A percentile compares a stretch with the other conserved stretches of the same genome.
Evolutionary conservation across 2,113 vertebrate species (phyloP).

Genomic region (cat (Felis catus)): DNA sequence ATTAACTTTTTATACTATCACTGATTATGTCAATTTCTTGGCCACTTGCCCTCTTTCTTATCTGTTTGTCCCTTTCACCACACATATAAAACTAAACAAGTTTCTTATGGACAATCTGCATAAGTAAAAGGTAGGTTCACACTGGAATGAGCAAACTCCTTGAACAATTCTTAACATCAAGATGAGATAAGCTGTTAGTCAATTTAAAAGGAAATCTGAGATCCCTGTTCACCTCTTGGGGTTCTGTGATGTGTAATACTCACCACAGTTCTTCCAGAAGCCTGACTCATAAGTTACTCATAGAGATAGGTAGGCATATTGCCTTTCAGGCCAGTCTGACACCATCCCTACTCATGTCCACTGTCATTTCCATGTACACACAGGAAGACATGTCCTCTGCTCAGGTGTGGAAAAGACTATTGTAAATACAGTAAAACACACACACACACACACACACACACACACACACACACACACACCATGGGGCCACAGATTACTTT

Average conservation of each 20-base stretch:
- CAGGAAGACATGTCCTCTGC: background rate
- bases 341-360: background rate
- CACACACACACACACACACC: background rate
- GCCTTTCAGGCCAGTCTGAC: background rate
- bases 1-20: background rate
- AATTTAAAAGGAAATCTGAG: slow-evolving; percentile 16
- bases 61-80: background rate
- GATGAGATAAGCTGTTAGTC: slow-evolving; percentile 4
- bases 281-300: slow-evolving; percentile 11
- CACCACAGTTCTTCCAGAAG: background rate
- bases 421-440: background rate
- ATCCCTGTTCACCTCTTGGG: background rate
- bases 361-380: background rate
- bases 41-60: background rate
- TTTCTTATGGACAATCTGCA: background rate
- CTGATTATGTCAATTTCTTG: background rate
- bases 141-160: background rate
- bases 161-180: background rate
- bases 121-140: background rate
- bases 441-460: background rate
- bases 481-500: background rate
- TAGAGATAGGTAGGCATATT: background rate
- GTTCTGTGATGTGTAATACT: background rate
- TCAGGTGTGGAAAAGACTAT: background rate
- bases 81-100: background rate